Evolutionary conservation across 2,888 invertebrate species (phyloP).

Genomic region (Caenorhabditis drosophilae): DNA sequence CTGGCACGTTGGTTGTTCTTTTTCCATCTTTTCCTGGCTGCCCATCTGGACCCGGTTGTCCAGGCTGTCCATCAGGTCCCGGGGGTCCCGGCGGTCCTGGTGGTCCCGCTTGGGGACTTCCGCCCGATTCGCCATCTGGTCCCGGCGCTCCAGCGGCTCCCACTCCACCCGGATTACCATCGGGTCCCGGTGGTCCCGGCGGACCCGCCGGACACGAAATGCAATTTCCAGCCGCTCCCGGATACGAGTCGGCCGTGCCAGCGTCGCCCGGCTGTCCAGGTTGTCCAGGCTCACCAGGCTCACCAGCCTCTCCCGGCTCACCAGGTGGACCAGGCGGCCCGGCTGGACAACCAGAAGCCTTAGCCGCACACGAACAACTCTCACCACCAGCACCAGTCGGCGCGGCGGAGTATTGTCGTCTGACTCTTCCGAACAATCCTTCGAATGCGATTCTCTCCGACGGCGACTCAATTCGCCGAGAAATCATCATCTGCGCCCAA

Average conservation of each 20-base stretch:
- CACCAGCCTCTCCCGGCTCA: conserved; percentile 30
- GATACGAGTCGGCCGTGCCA: conserved; percentile 22
- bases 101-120: conserved; percentile 28
- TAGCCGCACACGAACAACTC: conserved; percentile 13
- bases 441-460: conserved; percentile 28
- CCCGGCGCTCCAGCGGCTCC: conserved; percentile 36
- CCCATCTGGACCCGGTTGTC: conserved; percentile 40
- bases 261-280: conserved; percentile 10
- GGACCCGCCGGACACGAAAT: conserved; percentile 39
- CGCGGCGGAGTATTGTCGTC: conserved; percentile 15
- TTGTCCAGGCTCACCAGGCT: conserved; percentile 19
- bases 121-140: conserved; percentile 26
- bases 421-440: conserved; percentile 29
- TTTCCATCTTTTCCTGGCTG: conserved; percentile 36
- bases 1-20: conserved; percentile 39
- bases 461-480: conserved; percentile 26
- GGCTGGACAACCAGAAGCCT: conserved; percentile 11
- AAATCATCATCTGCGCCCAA: conserved; percentile 41
- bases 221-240: conserved; percentile 35
- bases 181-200: conserved; percentile 41
- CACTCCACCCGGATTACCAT: conserved; percentile 33
- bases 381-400: conserved; percentile 8
- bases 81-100: conserved; percentile 36
- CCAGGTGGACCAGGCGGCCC: conserved; percentile 38
- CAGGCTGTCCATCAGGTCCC: conserved; percentile 46